These are phyloP conservation scores for Tenthredo notha DNA, from an alignment of 2,888 invertebrate genomes.

Conservation along the genomic window DNA sequence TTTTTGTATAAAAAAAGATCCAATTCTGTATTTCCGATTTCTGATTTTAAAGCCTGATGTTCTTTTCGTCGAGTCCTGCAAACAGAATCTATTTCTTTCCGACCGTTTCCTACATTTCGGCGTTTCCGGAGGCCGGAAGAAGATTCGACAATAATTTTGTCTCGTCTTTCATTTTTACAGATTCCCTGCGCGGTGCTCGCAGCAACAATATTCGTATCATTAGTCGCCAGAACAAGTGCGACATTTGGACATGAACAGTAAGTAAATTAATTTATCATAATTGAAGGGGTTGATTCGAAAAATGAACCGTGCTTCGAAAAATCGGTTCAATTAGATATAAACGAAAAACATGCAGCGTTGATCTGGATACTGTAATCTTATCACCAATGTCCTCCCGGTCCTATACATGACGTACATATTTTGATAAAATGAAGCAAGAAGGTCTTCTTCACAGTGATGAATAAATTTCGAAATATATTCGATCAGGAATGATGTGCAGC, in stretches of 20 bases:
- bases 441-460: background rate
- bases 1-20: too few species aligned
- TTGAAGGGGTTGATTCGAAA: background rate
- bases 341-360: background rate
- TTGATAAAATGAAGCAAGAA: background rate
- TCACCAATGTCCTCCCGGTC: background rate
- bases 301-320: background rate
- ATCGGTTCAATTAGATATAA: background rate
- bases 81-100: background rate
- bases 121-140: background rate
- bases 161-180: conserved; percentile 61
- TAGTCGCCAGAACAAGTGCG: conserved; percentile 69
- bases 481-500: too few species aligned
- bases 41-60: background rate
- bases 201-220: conserved; percentile 58
- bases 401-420: background rate
- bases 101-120: background rate
- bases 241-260: conserved; percentile 68
- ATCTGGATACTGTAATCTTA: background rate
- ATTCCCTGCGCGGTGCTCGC: conserved; percentile 65
- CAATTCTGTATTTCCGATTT: too few species aligned
- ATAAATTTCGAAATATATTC: background rate
- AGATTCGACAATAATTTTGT: conserved; percentile 13
- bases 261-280: conserved; percentile 55
- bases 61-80: background rate